A percentile compares a stretch with the other conserved stretches of the same genome.
Evolutionary conservation across 2,797 vertebrate genomes (phyloP).

Genomic region (Parauchenoglanis ngamensis): DNA sequence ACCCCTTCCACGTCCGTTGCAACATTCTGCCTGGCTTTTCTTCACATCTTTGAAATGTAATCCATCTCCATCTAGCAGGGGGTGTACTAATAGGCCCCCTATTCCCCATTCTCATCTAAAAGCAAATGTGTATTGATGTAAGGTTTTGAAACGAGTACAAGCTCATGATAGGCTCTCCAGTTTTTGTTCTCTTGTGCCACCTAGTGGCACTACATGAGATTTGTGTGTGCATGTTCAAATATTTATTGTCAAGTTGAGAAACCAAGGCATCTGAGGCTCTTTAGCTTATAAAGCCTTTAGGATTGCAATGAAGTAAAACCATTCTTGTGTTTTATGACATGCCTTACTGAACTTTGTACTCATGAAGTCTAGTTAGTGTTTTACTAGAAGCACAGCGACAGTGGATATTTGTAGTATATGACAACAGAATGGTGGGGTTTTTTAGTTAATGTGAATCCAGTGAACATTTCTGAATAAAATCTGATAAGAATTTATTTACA

Average conservation of each 20-base stretch:
- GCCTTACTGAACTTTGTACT: not conserved
- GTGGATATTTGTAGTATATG: not conserved
- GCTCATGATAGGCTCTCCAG: not conserved
- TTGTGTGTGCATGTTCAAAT: constrained; percentile 42
- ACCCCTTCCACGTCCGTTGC: constrained; percentile 4
- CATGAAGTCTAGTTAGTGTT: not conserved
- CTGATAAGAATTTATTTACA: not conserved
- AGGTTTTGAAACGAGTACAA: constrained; percentile 64
- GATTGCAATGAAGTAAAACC: not conserved
- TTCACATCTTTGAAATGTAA: constrained; percentile 60
- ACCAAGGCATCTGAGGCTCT: not conserved
- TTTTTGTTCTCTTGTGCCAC: constrained; percentile 66
- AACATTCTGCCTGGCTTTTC: constrained; percentile 56
- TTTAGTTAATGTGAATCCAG: not conserved
- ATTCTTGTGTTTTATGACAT: not conserved
- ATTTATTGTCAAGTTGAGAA: not conserved
- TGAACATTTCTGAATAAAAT: not conserved
- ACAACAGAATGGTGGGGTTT: not conserved
- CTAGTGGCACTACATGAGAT: constrained; percentile 61
- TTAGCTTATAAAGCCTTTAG: not conserved
- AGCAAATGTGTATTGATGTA: constrained; percentile 69
- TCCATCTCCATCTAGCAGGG: constrained; percentile 54
- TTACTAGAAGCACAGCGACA: not conserved
- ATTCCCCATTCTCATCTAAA: constrained; percentile 64
- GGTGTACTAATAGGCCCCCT: constrained; percentile 61